phyloP scores from a whole-genome alignment of 2,797 vertebrate species.

The Propithecus perrieri region DNA sequence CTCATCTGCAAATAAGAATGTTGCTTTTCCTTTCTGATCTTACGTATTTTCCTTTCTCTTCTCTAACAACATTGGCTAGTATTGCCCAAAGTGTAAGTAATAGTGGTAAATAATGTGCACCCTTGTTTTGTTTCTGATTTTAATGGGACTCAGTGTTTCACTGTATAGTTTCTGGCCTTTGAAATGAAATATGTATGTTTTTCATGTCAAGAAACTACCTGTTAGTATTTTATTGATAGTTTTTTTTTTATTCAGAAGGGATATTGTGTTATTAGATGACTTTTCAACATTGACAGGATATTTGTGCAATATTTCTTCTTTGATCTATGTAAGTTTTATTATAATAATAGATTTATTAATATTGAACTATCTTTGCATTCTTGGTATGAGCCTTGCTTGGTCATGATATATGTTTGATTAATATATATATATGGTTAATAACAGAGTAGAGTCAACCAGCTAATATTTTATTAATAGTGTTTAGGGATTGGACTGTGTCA shows the following conservation, averaged over 20 bases:
- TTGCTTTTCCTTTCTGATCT: conserved; percentile 28
- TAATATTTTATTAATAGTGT: neutral
- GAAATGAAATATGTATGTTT: conserved; percentile 3
- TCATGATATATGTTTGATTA: conserved; percentile 13
- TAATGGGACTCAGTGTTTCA: neutral
- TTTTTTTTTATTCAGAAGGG: neutral
- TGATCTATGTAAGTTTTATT: neutral
- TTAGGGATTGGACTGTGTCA: neutral
- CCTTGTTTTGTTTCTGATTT: conserved; percentile 38
- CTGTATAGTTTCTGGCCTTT: neutral
- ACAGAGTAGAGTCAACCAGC: neutral
- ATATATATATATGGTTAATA: conserved; percentile 11
- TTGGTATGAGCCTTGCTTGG: conserved; percentile 11
- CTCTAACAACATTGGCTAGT: neutral
- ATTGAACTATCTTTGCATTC: neutral
- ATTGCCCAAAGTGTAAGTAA: neutral
- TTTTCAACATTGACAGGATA: neutral
- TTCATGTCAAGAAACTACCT: neutral
- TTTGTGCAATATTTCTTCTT: neutral
- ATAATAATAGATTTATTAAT: neutral
- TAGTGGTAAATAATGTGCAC: neutral
- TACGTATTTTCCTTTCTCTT: neutral
- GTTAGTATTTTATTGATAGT: neutral
- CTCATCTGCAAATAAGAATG: neutral
- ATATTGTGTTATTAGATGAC: neutral